phyloP scores from a whole-genome alignment of 1,140 invertebrate species.

The Schlechtendalia chinensis region DNA sequence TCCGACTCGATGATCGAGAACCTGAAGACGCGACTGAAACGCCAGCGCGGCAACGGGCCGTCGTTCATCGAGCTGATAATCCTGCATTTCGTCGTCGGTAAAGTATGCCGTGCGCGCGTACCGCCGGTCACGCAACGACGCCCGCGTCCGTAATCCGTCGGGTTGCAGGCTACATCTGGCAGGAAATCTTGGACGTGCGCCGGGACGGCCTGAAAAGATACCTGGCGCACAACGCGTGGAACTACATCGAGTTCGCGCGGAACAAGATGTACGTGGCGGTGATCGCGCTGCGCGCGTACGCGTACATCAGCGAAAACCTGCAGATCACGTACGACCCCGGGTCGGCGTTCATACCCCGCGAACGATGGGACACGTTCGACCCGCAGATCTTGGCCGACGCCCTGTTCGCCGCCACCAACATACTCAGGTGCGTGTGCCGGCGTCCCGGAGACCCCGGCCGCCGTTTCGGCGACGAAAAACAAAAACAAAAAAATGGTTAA shows the following conservation, averaged over 20 bases:
- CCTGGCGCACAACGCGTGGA: constrained; percentile 85
- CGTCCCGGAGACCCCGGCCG: too few relatives aligned
- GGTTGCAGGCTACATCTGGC: constrained; percentile 84
- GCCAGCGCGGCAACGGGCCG: constrained; percentile 75
- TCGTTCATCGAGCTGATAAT: constrained; percentile 76
- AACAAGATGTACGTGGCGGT: constrained; percentile 83
- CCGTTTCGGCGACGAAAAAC: too few relatives aligned
- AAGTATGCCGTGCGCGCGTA: too few relatives aligned
- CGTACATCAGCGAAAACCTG: constrained; percentile 70
- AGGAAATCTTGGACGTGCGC: constrained; percentile 87
- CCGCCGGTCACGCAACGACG: too few relatives aligned
- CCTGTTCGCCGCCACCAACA: constrained; percentile 90
- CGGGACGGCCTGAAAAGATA: constrained; percentile 79
- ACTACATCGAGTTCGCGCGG: constrained; percentile 90
- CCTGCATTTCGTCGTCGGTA: constrained; percentile 73
- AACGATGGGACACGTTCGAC: constrained; percentile 90
- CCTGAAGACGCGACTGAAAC: constrained; percentile 63
- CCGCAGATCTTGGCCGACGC: constrained; percentile 92
- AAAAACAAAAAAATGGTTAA: too few relatives aligned
- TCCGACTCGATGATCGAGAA: constrained; percentile 64
- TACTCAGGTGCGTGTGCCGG: constrained; percentile 71
- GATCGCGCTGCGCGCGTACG: constrained; percentile 70
- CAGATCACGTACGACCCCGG: constrained; percentile 67
- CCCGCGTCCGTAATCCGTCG: too few relatives aligned
- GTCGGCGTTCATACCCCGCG: constrained; percentile 72